Conservation (phyloP, 2,797 vertebrate genomes). For the Miichthys miiuy region DNA sequence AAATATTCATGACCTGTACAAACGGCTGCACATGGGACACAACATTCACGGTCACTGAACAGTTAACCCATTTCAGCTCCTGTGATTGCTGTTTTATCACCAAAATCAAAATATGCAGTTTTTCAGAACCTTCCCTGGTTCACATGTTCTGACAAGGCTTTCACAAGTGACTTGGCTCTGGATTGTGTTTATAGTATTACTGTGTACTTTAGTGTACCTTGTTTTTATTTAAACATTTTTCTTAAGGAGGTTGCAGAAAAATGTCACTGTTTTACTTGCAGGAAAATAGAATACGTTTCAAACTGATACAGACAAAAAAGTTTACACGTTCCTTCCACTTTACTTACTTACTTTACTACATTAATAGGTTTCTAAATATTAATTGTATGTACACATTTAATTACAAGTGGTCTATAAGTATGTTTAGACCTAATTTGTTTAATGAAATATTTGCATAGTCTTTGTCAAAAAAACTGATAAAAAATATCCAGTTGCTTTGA, state of each 20-base stretch:
- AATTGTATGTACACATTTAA: not conserved
- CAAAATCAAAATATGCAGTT: conserved; percentile 82
- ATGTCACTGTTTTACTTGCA: not conserved
- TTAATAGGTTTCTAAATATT: conserved; percentile 20
- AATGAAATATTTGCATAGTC: not conserved
- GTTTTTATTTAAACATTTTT: conserved; percentile 55
- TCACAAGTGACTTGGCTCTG: conserved; percentile 63
- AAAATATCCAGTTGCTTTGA: conserved; percentile 13
- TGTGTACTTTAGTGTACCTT: conserved; percentile 44
- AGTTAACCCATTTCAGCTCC: conserved; percentile 70
- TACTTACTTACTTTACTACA: not conserved
- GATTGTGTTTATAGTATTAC: conserved; percentile 64
- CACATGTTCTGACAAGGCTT: conserved; percentile 78
- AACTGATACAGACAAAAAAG: not conserved
- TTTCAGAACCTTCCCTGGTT: conserved; percentile 71
- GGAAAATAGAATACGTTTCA: not conserved
- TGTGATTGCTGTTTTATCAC: conserved; percentile 79
- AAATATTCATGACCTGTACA: conserved; percentile 19
- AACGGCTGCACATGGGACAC: not conserved
- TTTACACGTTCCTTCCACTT: not conserved
- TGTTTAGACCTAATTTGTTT: not conserved
- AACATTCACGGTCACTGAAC: conserved; percentile 63
- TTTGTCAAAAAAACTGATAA: not conserved
- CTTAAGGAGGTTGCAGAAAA: conserved; percentile 12
- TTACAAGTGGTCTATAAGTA: not conserved